A percentile compares a stretch with the other conserved stretches of the same genome.
phyloP scores from a whole-genome alignment of 2,113 vertebrate genomes.

The Picathartes gymnocephalus region DNA sequence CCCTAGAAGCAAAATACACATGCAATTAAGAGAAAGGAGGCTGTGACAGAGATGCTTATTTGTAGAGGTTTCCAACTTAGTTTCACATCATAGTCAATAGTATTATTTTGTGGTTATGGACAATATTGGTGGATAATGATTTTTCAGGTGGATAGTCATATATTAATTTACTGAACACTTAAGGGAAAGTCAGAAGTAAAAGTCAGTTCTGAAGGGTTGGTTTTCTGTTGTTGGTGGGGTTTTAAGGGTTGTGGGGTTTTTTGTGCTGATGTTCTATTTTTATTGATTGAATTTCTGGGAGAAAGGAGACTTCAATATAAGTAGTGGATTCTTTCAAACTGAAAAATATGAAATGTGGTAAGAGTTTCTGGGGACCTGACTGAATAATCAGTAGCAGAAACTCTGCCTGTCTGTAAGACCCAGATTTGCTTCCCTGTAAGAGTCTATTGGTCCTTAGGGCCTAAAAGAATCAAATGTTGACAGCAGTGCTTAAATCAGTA shows the following conservation, averaged over 20 bases:
- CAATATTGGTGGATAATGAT: background rate
- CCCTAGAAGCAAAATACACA: background rate
- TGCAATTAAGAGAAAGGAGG: background rate
- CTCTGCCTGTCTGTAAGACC: conserved; percentile 55
- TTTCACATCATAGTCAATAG: background rate
- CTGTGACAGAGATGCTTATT: background rate
- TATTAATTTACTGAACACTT: background rate
- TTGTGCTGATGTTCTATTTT: conserved; percentile 34
- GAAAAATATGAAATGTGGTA: conserved; percentile 69
- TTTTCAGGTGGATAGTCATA: background rate
- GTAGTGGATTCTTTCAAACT: conserved; percentile 50
- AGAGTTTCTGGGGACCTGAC: conserved; percentile 43
- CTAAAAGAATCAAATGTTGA: conserved; percentile 54
- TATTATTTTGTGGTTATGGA: background rate
- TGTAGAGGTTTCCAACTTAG: background rate
- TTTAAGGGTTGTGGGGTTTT: background rate
- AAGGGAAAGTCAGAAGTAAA: background rate
- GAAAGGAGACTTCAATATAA: conserved; percentile 56
- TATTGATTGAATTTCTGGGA: conserved; percentile 56
- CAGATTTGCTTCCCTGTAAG: conserved; percentile 57
- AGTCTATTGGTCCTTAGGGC: conserved; percentile 59
- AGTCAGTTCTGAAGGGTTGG: background rate
- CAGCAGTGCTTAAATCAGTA: conserved; percentile 65
- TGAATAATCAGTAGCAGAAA: conserved; percentile 64
- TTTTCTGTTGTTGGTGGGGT: background rate